These are phyloP conservation scores for Pyrrhosoma nymphula DNA, from an alignment of 2,888 invertebrate species.

Conservation along the genomic window DNA sequence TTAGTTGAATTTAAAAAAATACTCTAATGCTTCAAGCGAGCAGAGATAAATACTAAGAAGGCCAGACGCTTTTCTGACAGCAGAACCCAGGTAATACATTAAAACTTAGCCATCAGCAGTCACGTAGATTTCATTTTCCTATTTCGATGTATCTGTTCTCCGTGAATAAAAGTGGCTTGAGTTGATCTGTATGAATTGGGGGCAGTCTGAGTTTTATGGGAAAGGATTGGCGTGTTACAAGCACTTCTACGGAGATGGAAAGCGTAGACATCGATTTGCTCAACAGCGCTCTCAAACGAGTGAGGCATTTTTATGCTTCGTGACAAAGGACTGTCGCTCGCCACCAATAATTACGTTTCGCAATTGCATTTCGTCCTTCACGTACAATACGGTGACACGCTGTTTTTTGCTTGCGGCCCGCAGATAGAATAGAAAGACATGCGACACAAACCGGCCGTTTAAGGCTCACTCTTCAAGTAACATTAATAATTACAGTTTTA, in stretches of 20 bases:
- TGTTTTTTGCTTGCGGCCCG: neutral
- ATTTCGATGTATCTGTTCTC: no score
- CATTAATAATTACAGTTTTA: no score
- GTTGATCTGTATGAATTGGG: neutral
- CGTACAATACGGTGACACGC: neutral
- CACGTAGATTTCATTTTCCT: no score
- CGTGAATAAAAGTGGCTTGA: neutral
- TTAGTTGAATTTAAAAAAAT: no score
- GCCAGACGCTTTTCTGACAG: no score
- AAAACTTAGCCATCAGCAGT: no score
- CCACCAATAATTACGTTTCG: neutral
- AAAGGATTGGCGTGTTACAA: neutral
- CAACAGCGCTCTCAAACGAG: neutral
- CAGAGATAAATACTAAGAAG: no score
- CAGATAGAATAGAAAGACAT: neutral
- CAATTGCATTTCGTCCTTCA: neutral
- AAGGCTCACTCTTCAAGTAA: neutral
- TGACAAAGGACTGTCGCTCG: neutral
- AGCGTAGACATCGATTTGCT: neutral
- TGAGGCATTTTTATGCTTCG: neutral
- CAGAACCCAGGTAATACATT: no score
- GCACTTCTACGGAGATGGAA: neutral
- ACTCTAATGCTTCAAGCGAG: no score
- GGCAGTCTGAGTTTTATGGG: neutral
- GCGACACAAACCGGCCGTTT: neutral